These are phyloP conservation scores for Euclidia mi DNA, from an alignment of 2,888 invertebrate species.

Conservation along the genomic window DNA sequence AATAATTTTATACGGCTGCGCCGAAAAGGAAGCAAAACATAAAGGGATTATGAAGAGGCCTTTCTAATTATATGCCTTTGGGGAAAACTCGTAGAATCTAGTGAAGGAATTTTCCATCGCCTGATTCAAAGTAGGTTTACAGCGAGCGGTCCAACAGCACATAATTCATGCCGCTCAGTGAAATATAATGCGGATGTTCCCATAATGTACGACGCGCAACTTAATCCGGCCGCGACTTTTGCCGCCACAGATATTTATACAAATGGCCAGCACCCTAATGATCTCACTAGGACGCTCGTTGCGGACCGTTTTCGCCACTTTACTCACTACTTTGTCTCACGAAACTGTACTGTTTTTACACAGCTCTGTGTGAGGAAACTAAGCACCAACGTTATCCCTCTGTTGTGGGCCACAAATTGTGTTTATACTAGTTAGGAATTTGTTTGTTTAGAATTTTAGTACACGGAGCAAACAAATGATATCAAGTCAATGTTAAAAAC, in stretches of 20 bases:
- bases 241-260: slow-evolving; percentile 77
- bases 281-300: slow-evolving; percentile 64
- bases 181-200: slow-evolving; percentile 87
- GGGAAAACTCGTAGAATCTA: slow-evolving; percentile 47
- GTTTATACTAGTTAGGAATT: no score
- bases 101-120: slow-evolving; percentile 71
- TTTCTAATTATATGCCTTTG: slow-evolving; percentile 43
- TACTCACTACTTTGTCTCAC: slow-evolving; percentile 41
- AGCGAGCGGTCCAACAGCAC: slow-evolving; percentile 74
- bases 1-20: slow-evolving; percentile 13
- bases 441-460: no score
- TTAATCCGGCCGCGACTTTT: slow-evolving; percentile 83
- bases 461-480: no score
- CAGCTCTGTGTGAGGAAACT: slow-evolving; percentile 29
- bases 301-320: slow-evolving; percentile 55
- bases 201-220: slow-evolving; percentile 86
- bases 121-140: slow-evolving; percentile 79
- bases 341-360: slow-evolving; percentile 40
- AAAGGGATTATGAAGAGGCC: slow-evolving; percentile 35
- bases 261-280: slow-evolving; percentile 64
- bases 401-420: no score
- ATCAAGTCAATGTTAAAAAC: no score
- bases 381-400: slow-evolving; percentile 16
- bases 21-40: slow-evolving; percentile 27
- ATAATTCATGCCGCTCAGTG: slow-evolving; percentile 84